Base-by-base conservation (phyloP, 2,888 invertebrate species). In the Calameuta filiformis region DNA sequence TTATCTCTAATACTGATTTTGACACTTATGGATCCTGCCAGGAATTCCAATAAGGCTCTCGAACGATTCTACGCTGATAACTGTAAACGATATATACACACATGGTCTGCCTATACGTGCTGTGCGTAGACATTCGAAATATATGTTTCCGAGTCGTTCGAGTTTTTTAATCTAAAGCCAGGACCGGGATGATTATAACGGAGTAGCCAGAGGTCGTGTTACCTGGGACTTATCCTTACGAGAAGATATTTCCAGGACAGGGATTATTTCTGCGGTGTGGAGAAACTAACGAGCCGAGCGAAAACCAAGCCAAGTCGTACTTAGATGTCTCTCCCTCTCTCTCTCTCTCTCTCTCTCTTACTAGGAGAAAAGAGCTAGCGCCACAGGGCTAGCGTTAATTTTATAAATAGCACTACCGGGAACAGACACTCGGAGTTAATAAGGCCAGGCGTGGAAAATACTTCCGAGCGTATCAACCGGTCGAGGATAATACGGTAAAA, bases 381-480 rank as follows among this genome's bases (percentile, higher is more conserved):
- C 23, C 56, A 23, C 9, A 23, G 23, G 23, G 81, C 83, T 82
- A 81, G 84, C 83, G 82, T 86, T 83, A 81, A 83, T 83, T 84
- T 86, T 88, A 88, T 88, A 87, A 88, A 88, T 88, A 88, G 87
- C 84, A 75, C 40, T 84, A 86, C 85, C 83, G 81, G 79, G 87
- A 87, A 87, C 83, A 82, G 83, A 83, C 84, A 85, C 84, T 83
- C 79, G 81, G 80, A 83, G 84, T 87, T 88, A 88, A 85, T 87
- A 85, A 86, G 86, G 82, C 81, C 81, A 78, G 80, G 75, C 81
- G 81, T 75, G 79, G 82, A 84, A 83, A 84, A 81, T 80, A 84
- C 80, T 84, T 80, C 79, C 83, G 81, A 80, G 82, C 56, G 33
- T 73, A 56, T 56, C 56, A 56, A 56, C 23, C 23, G 23, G 23